Conservation (phyloP, 2,888 invertebrate species). For the Phaedon cochleariae region DNA sequence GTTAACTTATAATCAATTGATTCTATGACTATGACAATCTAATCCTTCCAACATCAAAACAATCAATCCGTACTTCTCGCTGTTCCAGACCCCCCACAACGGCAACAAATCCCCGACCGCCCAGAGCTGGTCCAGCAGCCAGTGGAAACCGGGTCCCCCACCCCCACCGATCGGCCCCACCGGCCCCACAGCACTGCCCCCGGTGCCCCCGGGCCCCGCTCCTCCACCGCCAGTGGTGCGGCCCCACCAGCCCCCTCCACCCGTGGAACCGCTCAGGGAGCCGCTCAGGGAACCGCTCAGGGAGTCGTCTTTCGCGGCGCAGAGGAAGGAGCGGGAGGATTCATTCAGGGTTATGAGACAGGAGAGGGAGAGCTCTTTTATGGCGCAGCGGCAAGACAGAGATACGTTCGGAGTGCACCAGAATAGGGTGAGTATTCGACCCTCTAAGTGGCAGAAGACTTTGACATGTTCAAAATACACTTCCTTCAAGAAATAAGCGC, state of each 20-base stretch:
- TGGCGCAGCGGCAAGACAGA: conserved; percentile 74
- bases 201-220: conserved; percentile 69
- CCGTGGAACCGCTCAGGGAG: conserved; percentile 67
- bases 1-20: no score
- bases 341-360: conserved; percentile 73
- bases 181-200: conserved; percentile 65
- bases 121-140: conserved; percentile 60
- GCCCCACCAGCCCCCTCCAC: conserved; percentile 72
- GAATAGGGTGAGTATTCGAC: conserved; percentile 58
- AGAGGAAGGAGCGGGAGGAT: conserved; percentile 43
- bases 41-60: background rate
- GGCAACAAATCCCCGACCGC: conserved; percentile 58
- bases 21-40: no score
- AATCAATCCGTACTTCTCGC: background rate
- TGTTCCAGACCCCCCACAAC: conserved; percentile 55
- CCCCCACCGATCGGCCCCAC: conserved; percentile 70
- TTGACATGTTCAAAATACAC: no score
- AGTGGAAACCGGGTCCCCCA: conserved; percentile 66
- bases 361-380: conserved; percentile 65
- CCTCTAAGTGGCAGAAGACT: no score
- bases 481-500: no score
- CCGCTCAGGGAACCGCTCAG: conserved; percentile 35
- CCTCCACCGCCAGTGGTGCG: conserved; percentile 68
- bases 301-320: conserved; percentile 72
- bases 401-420: conserved; percentile 80